phyloP scores from a whole-genome alignment of 2,113 vertebrate species.

The Zosterops lateralis region DNA sequence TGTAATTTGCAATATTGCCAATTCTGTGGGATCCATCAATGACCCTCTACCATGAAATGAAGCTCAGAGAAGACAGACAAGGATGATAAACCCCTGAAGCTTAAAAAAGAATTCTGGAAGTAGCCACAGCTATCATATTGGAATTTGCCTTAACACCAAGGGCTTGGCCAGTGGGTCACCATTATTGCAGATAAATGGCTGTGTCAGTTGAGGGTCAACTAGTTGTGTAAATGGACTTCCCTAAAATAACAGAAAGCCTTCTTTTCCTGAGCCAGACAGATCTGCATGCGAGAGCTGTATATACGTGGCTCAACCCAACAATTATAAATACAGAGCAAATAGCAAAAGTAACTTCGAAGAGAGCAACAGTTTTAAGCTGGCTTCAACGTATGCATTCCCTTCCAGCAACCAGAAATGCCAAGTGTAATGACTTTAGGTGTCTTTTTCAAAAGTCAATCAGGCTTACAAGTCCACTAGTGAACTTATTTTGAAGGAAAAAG shows the following conservation, averaged over 20 bases:
- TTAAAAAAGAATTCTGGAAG: neutral
- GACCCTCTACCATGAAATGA: neutral
- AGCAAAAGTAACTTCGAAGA: neutral
- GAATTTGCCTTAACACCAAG: neutral
- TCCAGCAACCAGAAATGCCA: neutral
- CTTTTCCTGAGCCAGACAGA: neutral
- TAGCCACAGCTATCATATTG: neutral
- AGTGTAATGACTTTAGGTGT: neutral
- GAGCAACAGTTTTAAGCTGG: neutral
- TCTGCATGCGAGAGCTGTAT: neutral
- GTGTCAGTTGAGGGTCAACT: neutral
- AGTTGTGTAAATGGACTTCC: neutral
- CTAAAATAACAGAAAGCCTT: neutral
- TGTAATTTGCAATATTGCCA: neutral
- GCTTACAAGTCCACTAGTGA: neutral
- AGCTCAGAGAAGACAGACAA: neutral
- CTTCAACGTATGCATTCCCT: neutral
- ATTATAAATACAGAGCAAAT: neutral
- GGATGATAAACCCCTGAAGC: neutral
- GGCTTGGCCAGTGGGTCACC: neutral
- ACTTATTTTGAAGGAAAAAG: neutral
- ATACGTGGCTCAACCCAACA: neutral
- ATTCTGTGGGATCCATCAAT: fast-evolving
- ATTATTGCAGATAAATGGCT: neutral
- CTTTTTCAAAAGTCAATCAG: neutral